These are phyloP conservation scores for Drosophila pectinifera DNA, from an alignment of 1,140 invertebrate genomes.

Conservation along the genomic window DNA sequence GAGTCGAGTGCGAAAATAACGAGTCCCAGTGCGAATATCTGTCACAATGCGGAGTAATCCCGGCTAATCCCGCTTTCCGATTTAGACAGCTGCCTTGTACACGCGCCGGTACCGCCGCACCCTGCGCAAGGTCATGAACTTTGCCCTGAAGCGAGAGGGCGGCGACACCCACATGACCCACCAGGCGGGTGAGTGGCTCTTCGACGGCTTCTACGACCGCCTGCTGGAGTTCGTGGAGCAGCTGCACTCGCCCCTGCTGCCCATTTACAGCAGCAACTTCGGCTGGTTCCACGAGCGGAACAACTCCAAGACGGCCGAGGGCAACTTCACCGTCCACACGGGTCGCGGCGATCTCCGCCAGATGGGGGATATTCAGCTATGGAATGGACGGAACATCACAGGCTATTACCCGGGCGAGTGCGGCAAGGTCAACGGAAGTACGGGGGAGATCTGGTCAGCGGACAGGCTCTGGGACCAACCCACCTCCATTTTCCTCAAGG, in stretches of 20 bases:
- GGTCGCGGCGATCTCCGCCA: conserved; percentile 87
- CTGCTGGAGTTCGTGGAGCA: conserved; percentile 87
- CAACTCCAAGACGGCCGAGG: conserved; percentile 89
- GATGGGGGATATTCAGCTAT: conserved; percentile 88
- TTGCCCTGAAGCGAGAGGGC: conserved; percentile 86
- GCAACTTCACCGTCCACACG: conserved; percentile 90
- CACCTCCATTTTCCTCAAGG: conserved; percentile 88
- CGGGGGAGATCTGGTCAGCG: conserved; percentile 92
- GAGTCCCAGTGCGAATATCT: too few species aligned
- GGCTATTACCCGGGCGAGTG: conserved; percentile 87
- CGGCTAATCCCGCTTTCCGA: conserved; percentile 36
- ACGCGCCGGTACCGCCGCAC: conserved; percentile 85
- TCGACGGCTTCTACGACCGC: conserved; percentile 90
- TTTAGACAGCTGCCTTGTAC: conserved; percentile 88
- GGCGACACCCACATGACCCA: conserved; percentile 87
- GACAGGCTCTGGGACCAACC: conserved; percentile 86
- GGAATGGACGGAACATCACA: conserved; percentile 88
- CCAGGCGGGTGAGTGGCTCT: conserved; percentile 88
- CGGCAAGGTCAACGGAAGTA: conserved; percentile 88
- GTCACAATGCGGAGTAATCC: conserved; percentile 16
- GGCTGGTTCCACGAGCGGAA: conserved; percentile 93
- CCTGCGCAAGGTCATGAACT: conserved; percentile 86
- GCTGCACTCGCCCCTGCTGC: conserved; percentile 85
- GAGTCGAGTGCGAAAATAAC: background rate
- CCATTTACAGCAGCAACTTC: conserved; percentile 89